Evolutionary conservation across 2,113 vertebrate genomes (phyloP).

Genomic region (Tetrax tetrax): DNA sequence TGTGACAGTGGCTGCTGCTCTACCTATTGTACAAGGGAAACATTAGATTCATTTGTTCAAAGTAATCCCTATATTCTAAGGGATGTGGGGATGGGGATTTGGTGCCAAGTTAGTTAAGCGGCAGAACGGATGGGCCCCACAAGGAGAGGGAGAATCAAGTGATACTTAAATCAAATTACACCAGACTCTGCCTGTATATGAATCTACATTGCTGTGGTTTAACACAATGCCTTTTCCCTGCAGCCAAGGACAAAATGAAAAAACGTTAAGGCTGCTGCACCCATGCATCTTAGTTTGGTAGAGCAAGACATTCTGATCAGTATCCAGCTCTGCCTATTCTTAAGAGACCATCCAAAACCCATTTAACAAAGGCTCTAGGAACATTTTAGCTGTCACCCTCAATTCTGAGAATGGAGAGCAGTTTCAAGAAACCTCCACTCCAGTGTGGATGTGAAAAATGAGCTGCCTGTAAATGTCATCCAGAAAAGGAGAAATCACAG

Average conservation of each 20-base stretch:
- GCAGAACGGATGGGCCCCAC: background rate
- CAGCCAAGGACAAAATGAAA: background rate
- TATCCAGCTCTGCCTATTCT: background rate
- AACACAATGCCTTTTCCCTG: background rate
- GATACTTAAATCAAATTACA: background rate
- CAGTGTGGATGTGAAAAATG: background rate
- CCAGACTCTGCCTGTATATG: background rate
- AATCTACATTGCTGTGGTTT: background rate
- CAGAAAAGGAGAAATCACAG: background rate
- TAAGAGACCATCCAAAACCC: background rate
- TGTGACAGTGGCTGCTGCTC: accelerated
- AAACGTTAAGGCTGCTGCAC: background rate
- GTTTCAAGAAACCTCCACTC: background rate
- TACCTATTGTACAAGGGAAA: background rate
- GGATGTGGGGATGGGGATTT: background rate
- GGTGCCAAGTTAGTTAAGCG: background rate
- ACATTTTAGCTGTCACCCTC: background rate
- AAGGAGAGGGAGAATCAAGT: background rate
- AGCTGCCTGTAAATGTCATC: background rate
- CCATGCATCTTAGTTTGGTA: background rate
- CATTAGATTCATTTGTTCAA: background rate
- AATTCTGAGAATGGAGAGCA: background rate
- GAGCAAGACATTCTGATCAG: background rate
- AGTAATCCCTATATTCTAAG: background rate
- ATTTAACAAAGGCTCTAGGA: background rate